Evolutionary conservation across 2,888 invertebrate genomes (phyloP).

Genomic region (Thecophora atra): DNA sequence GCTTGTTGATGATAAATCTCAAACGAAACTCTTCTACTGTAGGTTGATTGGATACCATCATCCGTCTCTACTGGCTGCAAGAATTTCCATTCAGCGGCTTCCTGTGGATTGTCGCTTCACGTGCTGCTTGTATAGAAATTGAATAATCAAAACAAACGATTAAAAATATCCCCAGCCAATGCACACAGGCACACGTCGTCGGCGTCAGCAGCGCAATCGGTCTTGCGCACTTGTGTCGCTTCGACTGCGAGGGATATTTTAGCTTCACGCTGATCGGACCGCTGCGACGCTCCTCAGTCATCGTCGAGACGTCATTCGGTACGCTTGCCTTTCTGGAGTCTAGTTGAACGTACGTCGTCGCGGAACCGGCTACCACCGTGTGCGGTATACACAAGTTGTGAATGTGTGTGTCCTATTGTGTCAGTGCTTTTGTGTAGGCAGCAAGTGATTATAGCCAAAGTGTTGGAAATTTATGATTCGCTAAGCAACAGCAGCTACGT

Average conservation of each 20-base stretch:
- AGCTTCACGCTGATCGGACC: slow-evolving; percentile 30
- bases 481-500: background rate
- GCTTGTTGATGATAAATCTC: no score
- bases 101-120: no score
- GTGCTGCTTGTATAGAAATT: background rate
- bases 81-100: no score
- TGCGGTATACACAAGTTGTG: slow-evolving; percentile 27
- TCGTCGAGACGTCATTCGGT: slow-evolving; percentile 44
- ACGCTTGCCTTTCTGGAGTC: slow-evolving; percentile 41
- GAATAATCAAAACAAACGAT: slow-evolving; percentile 25
- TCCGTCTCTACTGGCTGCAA: background rate
- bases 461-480: background rate
- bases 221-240: slow-evolving; percentile 32
- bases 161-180: slow-evolving; percentile 32
- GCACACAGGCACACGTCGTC: slow-evolving; percentile 16
- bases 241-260: slow-evolving; percentile 39
- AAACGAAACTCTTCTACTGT: background rate
- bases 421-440: background rate
- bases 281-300: slow-evolving; percentile 37
- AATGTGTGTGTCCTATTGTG: slow-evolving; percentile 43
- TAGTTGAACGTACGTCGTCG: slow-evolving; percentile 30
- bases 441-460: background rate
- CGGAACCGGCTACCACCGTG: slow-evolving; percentile 12
- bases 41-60: background rate
- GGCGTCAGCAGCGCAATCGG: slow-evolving; percentile 34